These are phyloP conservation scores for Ormyrus labotus DNA, from an alignment of 2,888 invertebrate genomes.

Conservation along the genomic window DNA sequence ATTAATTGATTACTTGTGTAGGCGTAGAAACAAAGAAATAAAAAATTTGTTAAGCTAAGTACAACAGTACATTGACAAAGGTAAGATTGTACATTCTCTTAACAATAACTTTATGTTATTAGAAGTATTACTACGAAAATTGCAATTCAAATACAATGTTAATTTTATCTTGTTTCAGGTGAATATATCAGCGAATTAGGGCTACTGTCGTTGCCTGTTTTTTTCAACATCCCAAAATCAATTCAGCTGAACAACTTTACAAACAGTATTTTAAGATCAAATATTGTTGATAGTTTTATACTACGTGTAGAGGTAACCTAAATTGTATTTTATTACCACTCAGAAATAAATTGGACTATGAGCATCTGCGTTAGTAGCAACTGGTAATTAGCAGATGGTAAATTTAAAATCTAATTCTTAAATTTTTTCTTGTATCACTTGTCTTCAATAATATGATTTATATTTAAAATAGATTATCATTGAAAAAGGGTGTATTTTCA, in stretches of 20 bases:
- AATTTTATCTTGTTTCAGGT: neutral
- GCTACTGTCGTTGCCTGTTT: neutral
- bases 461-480: too few relatives aligned
- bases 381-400: too few relatives aligned
- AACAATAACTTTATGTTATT: neutral
- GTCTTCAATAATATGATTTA: too few relatives aligned
- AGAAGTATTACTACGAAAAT: too few relatives aligned
- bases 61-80: neutral
- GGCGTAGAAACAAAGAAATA: neutral
- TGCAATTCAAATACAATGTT: neutral
- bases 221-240: neutral
- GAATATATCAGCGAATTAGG: neutral
- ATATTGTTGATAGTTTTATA: neutral
- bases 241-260: neutral
- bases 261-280: neutral
- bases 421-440: too few relatives aligned
- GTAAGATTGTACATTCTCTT: slow-evolving; percentile 6
- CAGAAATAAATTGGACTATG: too few relatives aligned
- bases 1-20: neutral
- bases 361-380: too few relatives aligned
- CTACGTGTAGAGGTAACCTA: neutral
- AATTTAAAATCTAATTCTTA: neutral
- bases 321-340: too few relatives aligned
- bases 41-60: neutral
- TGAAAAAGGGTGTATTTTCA: too few relatives aligned